A percentile compares a stretch with the other conserved stretches of the same genome.
Evolutionary conservation across 2,797 vertebrate genomes (phyloP).

Genomic region (Chelonia mydas): DNA sequence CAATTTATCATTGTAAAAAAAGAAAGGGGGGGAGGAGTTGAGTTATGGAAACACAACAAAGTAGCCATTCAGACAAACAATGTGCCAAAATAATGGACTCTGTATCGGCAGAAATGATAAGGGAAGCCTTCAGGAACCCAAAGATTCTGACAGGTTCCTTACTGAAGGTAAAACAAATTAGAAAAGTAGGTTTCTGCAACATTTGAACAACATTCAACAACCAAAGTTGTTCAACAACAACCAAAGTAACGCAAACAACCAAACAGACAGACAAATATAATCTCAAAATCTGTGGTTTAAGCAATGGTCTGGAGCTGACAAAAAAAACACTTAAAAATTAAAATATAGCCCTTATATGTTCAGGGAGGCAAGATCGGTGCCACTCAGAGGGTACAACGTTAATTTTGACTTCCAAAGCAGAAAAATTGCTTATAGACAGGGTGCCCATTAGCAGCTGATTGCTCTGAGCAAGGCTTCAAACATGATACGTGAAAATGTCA

Average conservation of each 20-base stretch:
- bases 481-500: background rate
- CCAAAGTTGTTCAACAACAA: no score
- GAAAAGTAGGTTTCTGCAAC: background rate
- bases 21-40: background rate
- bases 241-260: background rate
- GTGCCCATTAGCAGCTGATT: background rate
- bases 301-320: background rate
- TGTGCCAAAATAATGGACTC: background rate
- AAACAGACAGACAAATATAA: background rate
- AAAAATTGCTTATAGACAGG: background rate
- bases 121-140: background rate
- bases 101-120: background rate
- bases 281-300: background rate
- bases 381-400: background rate
- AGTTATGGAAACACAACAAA: conserved; percentile 44
- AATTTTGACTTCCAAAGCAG: background rate
- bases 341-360: background rate
- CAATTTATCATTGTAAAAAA: background rate
- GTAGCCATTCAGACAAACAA: background rate
- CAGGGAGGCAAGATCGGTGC: background rate
- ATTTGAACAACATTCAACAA: background rate
- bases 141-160: background rate
- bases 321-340: background rate
- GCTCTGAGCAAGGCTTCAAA: background rate
- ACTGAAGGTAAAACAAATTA: background rate